Percentiles rank a stretch among this genome's conserved stretches.
Conservation (phyloP, 2,797 vertebrate species). For the Anisognathus igniventris region DNA sequence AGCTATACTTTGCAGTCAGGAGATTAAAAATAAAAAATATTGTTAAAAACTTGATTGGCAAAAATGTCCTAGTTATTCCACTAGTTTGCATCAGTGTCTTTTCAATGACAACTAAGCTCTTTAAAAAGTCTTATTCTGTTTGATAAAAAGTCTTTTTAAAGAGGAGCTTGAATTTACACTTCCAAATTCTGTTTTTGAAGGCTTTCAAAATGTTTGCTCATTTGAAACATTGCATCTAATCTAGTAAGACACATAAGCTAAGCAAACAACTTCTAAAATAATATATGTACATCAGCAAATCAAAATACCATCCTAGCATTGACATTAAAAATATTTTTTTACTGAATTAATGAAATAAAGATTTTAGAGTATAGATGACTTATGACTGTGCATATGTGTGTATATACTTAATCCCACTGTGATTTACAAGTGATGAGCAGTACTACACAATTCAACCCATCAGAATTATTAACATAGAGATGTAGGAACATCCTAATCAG, state of each 20-base stretch:
- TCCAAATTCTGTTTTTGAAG: neutral
- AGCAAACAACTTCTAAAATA: neutral
- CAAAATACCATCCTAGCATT: neutral
- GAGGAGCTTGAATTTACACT: neutral
- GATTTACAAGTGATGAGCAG: neutral
- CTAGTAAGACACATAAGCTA: neutral
- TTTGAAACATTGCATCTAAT: neutral
- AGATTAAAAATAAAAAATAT: conserved; percentile 54
- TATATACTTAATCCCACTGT: neutral
- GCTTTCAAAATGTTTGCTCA: neutral
- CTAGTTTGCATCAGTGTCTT: conserved; percentile 5
- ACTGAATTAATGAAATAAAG: neutral
- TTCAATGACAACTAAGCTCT: conserved; percentile 1
- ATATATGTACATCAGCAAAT: neutral
- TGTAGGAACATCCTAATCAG: neutral
- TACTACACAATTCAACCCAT: neutral
- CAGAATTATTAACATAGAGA: neutral
- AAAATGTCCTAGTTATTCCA: conserved; percentile 21
- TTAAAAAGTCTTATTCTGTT: neutral
- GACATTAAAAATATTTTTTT: neutral
- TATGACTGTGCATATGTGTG: too few species aligned
- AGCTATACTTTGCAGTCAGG: conserved; percentile 25
- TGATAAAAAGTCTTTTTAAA: conserved; percentile 1
- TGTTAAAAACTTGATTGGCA: conserved; percentile 19
- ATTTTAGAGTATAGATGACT: neutral